Conservation (phyloP, 2,888 invertebrate genomes). For the Elmis aenea region DNA sequence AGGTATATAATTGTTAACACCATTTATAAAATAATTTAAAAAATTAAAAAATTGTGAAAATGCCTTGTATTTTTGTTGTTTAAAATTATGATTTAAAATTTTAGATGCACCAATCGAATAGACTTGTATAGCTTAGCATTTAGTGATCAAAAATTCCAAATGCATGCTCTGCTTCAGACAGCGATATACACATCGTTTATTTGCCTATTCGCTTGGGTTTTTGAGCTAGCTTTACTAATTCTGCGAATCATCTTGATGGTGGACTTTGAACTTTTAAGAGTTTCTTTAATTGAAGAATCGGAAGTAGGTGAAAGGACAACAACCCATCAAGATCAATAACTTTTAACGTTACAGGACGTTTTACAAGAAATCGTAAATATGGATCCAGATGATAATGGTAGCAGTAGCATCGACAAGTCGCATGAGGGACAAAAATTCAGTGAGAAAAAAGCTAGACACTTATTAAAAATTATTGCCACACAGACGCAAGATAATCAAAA, state of each 20-base stretch:
- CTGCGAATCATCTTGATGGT: slow-evolving; percentile 27
- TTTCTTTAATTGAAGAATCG: neutral
- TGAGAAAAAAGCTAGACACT: too few relatives aligned
- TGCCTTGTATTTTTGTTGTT: too few relatives aligned
- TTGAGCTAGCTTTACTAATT: slow-evolving; percentile 24
- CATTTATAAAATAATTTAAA: too few relatives aligned
- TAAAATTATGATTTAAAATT: slow-evolving; percentile 11
- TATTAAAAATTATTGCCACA: too few relatives aligned
- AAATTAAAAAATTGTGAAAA: too few relatives aligned
- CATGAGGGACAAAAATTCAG: too few relatives aligned
- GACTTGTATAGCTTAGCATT: slow-evolving; percentile 31
- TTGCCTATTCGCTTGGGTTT: slow-evolving; percentile 27
- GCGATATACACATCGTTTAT: slow-evolving; percentile 11
- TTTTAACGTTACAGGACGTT: neutral
- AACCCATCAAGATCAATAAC: too few relatives aligned
- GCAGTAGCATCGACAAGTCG: slow-evolving; percentile 1
- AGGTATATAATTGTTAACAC: too few relatives aligned
- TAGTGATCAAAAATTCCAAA: slow-evolving; percentile 13
- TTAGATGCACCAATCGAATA: slow-evolving; percentile 28
- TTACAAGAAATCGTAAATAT: neutral
- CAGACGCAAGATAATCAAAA: too few relatives aligned
- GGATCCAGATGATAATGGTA: slow-evolving; percentile 7
- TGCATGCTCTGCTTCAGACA: slow-evolving; percentile 14
- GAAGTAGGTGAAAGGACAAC: neutral
- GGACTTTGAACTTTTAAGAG: slow-evolving; percentile 26